Conservation (phyloP, 2,888 invertebrate genomes). For the Beris chalybata region DNA sequence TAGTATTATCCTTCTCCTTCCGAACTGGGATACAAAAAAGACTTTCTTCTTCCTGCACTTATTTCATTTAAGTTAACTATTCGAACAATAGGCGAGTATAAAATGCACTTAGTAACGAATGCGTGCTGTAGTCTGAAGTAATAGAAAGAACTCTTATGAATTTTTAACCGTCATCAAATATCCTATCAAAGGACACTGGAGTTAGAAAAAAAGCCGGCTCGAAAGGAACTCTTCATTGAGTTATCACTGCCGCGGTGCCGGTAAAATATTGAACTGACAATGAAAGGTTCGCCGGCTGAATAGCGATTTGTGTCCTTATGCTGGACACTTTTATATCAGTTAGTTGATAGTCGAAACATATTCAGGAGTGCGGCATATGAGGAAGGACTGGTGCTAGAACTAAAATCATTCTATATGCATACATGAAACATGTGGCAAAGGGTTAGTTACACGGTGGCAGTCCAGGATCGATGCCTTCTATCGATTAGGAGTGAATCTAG, state of each 20-base stretch:
- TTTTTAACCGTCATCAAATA: slow-evolving; percentile 23
- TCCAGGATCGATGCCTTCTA: slow-evolving; percentile 10
- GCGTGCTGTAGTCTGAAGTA: too few species aligned
- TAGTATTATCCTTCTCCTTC: not conserved
- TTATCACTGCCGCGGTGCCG: not conserved
- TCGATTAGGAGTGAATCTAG: slow-evolving; percentile 1
- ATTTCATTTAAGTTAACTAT: not conserved
- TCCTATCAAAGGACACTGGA: not conserved
- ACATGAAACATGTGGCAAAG: not conserved
- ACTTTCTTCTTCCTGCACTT: not conserved
- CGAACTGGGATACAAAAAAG: not conserved
- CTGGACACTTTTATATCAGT: slow-evolving; percentile 26
- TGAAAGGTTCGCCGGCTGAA: slow-evolving; percentile 25
- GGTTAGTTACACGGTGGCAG: slow-evolving; percentile 4
- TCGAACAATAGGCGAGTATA: not conserved
- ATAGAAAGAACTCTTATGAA: slow-evolving; percentile 8
- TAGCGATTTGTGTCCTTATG: slow-evolving; percentile 9
- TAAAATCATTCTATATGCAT: not conserved
- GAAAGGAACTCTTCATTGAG: not conserved
- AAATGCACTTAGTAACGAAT: too few species aligned
- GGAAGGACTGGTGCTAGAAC: not conserved
- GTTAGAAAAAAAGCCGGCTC: too few species aligned
- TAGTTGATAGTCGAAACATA: not conserved
- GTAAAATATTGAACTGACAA: slow-evolving; percentile 22
- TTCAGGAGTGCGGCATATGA: not conserved